Base-by-base conservation (phyloP, 1,140 invertebrate species). In the Ceratoteleas bidentatus region DNA sequence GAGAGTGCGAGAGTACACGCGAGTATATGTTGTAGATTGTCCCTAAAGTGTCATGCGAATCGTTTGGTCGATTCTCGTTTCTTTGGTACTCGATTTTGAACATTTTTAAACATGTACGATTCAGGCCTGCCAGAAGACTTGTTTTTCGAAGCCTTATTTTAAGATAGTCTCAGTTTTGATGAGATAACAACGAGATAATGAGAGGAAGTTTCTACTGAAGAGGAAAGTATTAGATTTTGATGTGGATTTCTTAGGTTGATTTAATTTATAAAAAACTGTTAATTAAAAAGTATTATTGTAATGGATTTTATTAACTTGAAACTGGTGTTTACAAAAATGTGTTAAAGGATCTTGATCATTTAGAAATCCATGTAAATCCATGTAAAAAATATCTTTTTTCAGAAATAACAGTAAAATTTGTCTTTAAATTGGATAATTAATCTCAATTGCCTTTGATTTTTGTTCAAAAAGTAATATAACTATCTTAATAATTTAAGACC, bases 31-130 rank as follows among this genome's bases (percentile, higher is more conserved):
- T 50, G 70, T 77, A 70, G 65, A 65, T 64, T 45, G 52, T 77
- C 60, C 52, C n/a, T 32, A 77, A 70, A 70, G 56, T 77, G 60
- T 77, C 74, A 61, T 62, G 40, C n/a, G 49, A 34, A 4, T n/a
- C n/a, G 13, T 53, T 45, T 14, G 15, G 36, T 60, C 14, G 2
- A 9, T n/a, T n/a, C 45, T 6, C 11, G 9, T 47, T 47, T 47
- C n/a, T 47, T 47, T 47, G 6, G 10, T n/a, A 47, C 0, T 47
- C 11, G n/a, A 47, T 47, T 47, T 13, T 47, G 49, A 24, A 52
- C 13, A 10, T n/a, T n/a, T 47, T 47, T 10, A 47, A 47, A 47
- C 45, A 49, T 62, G 34, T 62, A 36, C 38, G 34, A 34, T 34
- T 8, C 56, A 43, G 4, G 15, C 16, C 6, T 54, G 24, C 32